A percentile compares a stretch with the other conserved stretches of the same genome.
Evolutionary conservation across 2,888 invertebrate genomes (phyloP).

Genomic region (Cheilosia grossa): DNA sequence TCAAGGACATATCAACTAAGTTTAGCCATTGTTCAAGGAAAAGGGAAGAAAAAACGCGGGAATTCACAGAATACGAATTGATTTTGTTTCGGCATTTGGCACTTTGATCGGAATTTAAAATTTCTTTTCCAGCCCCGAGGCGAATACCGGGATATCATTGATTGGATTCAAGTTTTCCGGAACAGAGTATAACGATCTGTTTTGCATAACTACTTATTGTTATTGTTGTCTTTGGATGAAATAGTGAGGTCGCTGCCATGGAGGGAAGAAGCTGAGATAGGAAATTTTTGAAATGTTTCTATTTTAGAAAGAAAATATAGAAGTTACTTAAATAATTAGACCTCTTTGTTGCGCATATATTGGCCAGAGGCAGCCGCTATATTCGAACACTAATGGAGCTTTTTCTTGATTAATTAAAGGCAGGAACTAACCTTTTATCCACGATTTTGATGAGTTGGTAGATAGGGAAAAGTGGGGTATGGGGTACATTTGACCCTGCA

Average conservation of each 20-base stretch:
- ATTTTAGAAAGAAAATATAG: too few species aligned
- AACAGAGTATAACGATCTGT: slow-evolving; percentile 45
- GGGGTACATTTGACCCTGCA: too few species aligned
- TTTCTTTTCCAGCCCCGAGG: slow-evolving; percentile 40
- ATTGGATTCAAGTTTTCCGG: slow-evolving; percentile 39
- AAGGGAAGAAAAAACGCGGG: slow-evolving; percentile 27
- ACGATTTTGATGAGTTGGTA: too few species aligned
- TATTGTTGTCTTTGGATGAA: neutral
- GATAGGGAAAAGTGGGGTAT: too few species aligned
- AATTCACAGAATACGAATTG: slow-evolving; percentile 20
- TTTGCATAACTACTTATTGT: slow-evolving; percentile 20
- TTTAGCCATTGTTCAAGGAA: slow-evolving; percentile 24
- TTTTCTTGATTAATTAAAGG: too few species aligned
- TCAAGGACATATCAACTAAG: slow-evolving; percentile 68
- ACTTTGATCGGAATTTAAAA: slow-evolving; percentile 63
- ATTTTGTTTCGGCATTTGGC: slow-evolving; percentile 48
- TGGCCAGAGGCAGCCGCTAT: too few species aligned
- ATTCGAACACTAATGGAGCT: too few species aligned
- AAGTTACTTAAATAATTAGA: too few species aligned
- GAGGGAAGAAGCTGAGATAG: neutral
- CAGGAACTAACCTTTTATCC: too few species aligned
- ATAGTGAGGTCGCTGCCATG: neutral
- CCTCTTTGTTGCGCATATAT: too few species aligned
- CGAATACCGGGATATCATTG: slow-evolving; percentile 62
- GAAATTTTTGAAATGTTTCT: too few species aligned